These are phyloP conservation scores for Artibeus lituratus DNA, from an alignment of 2,797 vertebrate species.

Conservation along the genomic window DNA sequence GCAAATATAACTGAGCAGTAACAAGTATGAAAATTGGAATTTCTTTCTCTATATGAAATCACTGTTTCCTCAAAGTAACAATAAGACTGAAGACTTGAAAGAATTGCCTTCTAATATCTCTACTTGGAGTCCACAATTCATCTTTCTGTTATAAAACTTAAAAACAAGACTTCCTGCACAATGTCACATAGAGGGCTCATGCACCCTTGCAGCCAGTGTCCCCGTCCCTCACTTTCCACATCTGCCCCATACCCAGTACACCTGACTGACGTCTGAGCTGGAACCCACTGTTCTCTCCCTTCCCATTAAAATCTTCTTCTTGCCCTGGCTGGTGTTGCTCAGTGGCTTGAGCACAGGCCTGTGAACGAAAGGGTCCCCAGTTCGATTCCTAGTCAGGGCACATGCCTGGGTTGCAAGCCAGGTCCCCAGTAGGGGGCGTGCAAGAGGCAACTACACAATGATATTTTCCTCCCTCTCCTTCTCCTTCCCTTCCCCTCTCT, in stretches of 20 bases:
- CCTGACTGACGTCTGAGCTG: not conserved
- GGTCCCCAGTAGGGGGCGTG: too few species aligned
- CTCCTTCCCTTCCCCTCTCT: too few species aligned
- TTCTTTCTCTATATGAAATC: not conserved
- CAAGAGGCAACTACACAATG: too few species aligned
- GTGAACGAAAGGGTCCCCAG: too few species aligned
- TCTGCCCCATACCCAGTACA: rapidly evolving
- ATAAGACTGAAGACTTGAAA: not conserved
- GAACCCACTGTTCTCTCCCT: not conserved
- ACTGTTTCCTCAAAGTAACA: not conserved
- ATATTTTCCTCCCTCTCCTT: too few species aligned
- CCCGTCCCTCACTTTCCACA: not conserved
- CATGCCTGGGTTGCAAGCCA: too few species aligned
- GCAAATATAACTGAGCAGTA: not conserved
- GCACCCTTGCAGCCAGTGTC: not conserved
- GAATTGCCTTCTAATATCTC: not conserved
- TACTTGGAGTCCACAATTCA: not conserved
- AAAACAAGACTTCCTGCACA: not conserved
- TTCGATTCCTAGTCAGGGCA: too few species aligned
- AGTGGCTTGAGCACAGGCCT: too few species aligned
- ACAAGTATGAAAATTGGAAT: not conserved
- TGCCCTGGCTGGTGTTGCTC: too few species aligned
- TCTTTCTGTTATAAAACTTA: not conserved
- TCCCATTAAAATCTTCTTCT: not conserved
- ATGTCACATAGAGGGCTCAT: not conserved